Evolutionary conservation across 2,113 vertebrate genomes (phyloP).

Genomic region (Carassius auratus): DNA sequence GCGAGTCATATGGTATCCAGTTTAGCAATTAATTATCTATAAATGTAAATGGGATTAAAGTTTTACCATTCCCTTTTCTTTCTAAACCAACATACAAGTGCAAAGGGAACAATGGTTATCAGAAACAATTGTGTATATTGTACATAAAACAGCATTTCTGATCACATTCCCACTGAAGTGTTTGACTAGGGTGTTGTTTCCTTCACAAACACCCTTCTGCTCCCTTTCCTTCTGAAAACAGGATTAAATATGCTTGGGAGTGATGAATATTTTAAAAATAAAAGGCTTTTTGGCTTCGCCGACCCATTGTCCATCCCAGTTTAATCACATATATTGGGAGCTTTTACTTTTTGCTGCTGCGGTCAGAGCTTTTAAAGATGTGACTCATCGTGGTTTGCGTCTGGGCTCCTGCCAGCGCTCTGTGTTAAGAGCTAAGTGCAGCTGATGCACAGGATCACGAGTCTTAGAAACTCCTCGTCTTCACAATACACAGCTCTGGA

Average conservation of each 20-base stretch:
- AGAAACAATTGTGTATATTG: background rate
- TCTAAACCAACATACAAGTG: background rate
- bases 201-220: constrained; percentile 41
- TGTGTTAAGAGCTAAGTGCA: constrained; percentile 55
- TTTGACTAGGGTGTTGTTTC: background rate
- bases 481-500: background rate
- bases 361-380: constrained; percentile 68
- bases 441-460: constrained; percentile 50
- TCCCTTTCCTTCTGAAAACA: constrained; percentile 50
- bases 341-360: constrained; percentile 59
- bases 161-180: too few relatives aligned
- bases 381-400: constrained; percentile 68
- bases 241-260: constrained; percentile 58
- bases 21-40: constrained; percentile 49
- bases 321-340: constrained; percentile 76
- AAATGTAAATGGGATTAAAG: constrained; percentile 55
- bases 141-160: background rate
- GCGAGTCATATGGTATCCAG: constrained; percentile 50
- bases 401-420: constrained; percentile 64
- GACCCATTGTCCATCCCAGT: constrained; percentile 63
- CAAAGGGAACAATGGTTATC: background rate
- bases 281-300: constrained; percentile 72
- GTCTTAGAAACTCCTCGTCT: constrained; percentile 32
- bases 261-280: constrained; percentile 67
- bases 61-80: background rate